A percentile compares a stretch with the other conserved stretches of the same genome.
These are phyloP conservation scores for Decapterus maruadsi DNA, from an alignment of 2,797 vertebrate species.

Conservation along the genomic window DNA sequence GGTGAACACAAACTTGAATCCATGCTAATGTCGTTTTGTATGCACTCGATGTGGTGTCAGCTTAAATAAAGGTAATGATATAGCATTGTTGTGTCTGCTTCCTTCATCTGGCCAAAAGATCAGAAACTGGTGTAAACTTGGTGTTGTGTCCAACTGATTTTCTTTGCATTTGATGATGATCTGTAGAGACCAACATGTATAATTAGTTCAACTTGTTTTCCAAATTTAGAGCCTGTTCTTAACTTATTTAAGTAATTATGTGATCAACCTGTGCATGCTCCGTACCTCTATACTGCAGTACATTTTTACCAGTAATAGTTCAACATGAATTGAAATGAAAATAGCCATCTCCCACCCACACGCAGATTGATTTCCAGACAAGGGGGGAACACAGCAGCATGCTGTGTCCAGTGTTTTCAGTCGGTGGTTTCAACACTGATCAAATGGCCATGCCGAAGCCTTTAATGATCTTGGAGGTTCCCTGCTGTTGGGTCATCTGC, in stretches of 20 bases:
- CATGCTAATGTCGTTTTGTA: not conserved
- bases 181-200: not conserved
- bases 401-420: constrained; percentile 81
- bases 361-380: constrained; percentile 75
- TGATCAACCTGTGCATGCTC: not conserved
- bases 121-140: not conserved
- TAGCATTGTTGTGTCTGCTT: not conserved
- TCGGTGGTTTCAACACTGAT: constrained; percentile 78
- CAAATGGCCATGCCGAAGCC: constrained; percentile 77
- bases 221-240: not conserved
- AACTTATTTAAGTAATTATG: not conserved
- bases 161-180: not conserved
- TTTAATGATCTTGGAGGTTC: constrained; percentile 76
- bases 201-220: not conserved
- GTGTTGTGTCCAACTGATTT: not conserved
- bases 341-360: constrained; percentile 73
- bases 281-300: not conserved
- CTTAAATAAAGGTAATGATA: not conserved
- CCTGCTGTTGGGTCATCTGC: constrained; percentile 74
- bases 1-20: not conserved
- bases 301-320: constrained; percentile 54
- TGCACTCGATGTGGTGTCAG: not conserved
- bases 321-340: constrained; percentile 77
- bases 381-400: constrained; percentile 71
- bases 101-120: not conserved